Conservation (phyloP, 2,113 vertebrate species). For the Lepisosteus oculatus region DNA sequence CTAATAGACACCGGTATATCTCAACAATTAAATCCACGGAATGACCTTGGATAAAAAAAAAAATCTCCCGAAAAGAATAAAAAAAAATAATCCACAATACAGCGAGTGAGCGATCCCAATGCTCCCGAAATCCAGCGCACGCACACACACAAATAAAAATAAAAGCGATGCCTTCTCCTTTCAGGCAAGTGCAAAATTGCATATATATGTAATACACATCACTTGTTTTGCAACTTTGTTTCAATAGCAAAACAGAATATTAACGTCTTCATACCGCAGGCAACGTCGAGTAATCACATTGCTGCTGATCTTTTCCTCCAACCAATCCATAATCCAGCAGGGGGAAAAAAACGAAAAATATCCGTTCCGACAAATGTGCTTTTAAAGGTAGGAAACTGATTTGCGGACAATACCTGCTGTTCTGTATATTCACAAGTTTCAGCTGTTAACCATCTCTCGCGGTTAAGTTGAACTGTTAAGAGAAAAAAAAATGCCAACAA, state of each 20-base stretch:
- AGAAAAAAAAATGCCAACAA: slow-evolving; percentile 26
- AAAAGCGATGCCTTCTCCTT: slow-evolving; percentile 52
- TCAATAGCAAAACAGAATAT: slow-evolving; percentile 46
- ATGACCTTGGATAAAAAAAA: slow-evolving; percentile 69
- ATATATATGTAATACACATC: slow-evolving; percentile 45
- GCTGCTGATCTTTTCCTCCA: slow-evolving; percentile 63
- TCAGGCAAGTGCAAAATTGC: slow-evolving; percentile 62
- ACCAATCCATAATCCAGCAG: slow-evolving; percentile 64
- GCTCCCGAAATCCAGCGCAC: slow-evolving; percentile 45
- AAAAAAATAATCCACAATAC: slow-evolving; percentile 59
- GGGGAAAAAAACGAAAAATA: slow-evolving; percentile 33
- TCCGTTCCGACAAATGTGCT: slow-evolving; percentile 37
- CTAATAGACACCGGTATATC: slow-evolving; percentile 3
- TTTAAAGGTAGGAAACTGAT: slow-evolving; percentile 18
- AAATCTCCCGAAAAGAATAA: slow-evolving; percentile 53
- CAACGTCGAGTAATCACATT: slow-evolving; percentile 56
- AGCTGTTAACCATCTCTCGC: slow-evolving; percentile 44
- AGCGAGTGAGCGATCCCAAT: slow-evolving; percentile 44
- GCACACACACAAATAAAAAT: background rate
- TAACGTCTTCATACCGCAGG: slow-evolving; percentile 50
- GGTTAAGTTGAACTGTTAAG: slow-evolving; percentile 36
- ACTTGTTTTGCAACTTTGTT: slow-evolving; percentile 71
- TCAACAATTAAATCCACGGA: slow-evolving; percentile 42
- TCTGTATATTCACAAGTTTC: slow-evolving; percentile 43
- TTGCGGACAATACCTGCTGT: slow-evolving; percentile 37